Evolutionary conservation across 2,113 vertebrate genomes (phyloP).

Genomic region (Neopipo cinnamomea): DNA sequence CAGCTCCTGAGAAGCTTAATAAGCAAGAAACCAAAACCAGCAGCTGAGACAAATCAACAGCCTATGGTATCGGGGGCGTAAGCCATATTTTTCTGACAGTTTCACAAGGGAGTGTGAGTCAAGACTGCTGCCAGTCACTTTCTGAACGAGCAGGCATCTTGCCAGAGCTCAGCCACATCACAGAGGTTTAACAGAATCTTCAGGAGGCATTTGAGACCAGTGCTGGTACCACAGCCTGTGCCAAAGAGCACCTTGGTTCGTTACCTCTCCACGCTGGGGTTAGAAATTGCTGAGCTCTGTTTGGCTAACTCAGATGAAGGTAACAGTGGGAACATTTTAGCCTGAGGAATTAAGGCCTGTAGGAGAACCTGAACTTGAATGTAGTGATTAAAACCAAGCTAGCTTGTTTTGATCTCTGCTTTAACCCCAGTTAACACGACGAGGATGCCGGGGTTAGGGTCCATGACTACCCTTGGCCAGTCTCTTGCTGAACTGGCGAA

Average conservation of each 20-base stretch:
- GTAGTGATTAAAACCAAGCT: background rate
- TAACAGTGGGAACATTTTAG: background rate
- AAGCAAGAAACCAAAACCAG: slow-evolving; percentile 8
- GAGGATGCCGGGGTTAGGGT: background rate
- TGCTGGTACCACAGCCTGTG: background rate
- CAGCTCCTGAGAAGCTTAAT: background rate
- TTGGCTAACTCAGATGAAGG: background rate
- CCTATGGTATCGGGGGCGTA: background rate
- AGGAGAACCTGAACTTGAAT: background rate
- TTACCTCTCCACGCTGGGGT: rapidly evolving
- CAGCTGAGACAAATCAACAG: slow-evolving; percentile 23
- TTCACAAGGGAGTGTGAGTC: slow-evolving; percentile 10
- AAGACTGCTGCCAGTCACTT: slow-evolving; percentile 9
- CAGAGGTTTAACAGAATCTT: background rate
- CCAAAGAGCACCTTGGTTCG: background rate
- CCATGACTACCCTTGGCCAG: background rate
- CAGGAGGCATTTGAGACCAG: background rate
- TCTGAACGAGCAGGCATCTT: background rate
- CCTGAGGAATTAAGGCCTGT: background rate
- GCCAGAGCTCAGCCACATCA: background rate
- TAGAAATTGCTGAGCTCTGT: background rate
- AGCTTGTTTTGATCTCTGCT: background rate
- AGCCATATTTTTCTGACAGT: slow-evolving; percentile 24
- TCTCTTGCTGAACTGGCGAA: background rate
- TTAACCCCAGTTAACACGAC: background rate